phyloP scores from a whole-genome alignment of 1,140 invertebrate genomes.

The Drosophila quadrilineata region DNA sequence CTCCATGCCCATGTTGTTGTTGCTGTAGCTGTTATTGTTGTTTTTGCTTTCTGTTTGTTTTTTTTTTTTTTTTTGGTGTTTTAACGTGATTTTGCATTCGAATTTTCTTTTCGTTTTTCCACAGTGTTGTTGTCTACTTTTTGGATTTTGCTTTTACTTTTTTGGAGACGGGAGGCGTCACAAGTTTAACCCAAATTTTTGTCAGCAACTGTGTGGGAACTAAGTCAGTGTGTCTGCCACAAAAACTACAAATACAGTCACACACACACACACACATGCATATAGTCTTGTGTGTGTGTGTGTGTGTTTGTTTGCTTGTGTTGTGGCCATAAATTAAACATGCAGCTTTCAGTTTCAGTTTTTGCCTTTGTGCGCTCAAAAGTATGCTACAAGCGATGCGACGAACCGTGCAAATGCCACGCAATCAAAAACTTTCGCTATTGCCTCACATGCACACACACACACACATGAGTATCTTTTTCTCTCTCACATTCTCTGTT shows the following conservation, averaged over 20 bases:
- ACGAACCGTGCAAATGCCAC: conserved; percentile 70
- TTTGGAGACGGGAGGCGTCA: conserved; percentile 28
- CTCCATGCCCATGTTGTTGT: too few species aligned
- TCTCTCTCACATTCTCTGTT: background rate
- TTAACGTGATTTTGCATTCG: conserved; percentile 39
- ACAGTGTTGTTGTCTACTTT: background rate
- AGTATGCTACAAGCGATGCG: conserved; percentile 57
- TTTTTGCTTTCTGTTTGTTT: background rate
- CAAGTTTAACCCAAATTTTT: conserved; percentile 63
- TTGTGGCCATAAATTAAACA: conserved; percentile 62
- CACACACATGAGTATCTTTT: background rate
- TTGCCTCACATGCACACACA: too few species aligned
- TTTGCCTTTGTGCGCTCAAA: conserved; percentile 25
- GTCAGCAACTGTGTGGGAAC: conserved; percentile 53
- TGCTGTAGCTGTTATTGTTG: too few species aligned
- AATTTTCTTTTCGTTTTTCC: conserved; percentile 16
- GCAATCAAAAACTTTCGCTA: conserved; percentile 51
- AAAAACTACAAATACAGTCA: conserved; percentile 31
- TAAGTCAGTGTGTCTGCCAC: conserved; percentile 65
- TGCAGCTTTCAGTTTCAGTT: conserved; percentile 45
- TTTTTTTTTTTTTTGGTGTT: conserved; percentile 7
- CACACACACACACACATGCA: conserved; percentile 19
- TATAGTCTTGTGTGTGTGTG: conserved; percentile 1
- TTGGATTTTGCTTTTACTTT: conserved; percentile 1
- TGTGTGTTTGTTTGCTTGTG: conserved; percentile 13